phyloP scores from a whole-genome alignment of 2,113 vertebrate species.

The Camarhynchus parvulus region DNA sequence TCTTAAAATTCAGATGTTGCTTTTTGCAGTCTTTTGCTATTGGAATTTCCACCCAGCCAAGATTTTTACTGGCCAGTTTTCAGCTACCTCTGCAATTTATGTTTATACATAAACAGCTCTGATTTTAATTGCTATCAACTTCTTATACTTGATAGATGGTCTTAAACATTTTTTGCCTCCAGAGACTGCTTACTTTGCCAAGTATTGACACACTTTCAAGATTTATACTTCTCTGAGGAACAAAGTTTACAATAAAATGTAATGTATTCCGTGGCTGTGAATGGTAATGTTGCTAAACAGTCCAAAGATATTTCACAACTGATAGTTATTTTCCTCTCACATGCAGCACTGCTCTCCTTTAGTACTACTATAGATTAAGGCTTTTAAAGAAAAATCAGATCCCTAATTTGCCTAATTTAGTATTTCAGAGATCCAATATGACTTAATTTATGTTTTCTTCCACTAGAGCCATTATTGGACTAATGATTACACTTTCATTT shows the following conservation, averaged over 20 bases:
- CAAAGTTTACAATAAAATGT: constrained; percentile 74
- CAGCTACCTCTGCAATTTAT: constrained; percentile 57
- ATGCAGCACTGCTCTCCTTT: not conserved
- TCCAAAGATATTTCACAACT: constrained; percentile 63
- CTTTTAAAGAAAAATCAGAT: not conserved
- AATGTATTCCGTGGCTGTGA: constrained; percentile 80
- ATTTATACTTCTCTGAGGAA: constrained; percentile 76
- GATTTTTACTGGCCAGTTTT: constrained; percentile 55
- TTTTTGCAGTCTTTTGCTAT: constrained; percentile 15
- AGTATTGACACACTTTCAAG: constrained; percentile 73
- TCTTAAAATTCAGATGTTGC: constrained; percentile 57
- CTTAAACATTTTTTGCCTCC: constrained; percentile 73
- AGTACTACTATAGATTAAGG: not conserved
- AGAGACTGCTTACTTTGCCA: constrained; percentile 73
- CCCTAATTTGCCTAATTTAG: not conserved
- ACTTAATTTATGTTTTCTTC: not conserved
- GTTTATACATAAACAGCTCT: constrained; percentile 63
- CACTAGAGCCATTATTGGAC: not conserved
- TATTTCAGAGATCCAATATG: not conserved
- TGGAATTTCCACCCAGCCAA: constrained; percentile 24
- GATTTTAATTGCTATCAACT: constrained; percentile 71
- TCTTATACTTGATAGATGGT: constrained; percentile 64
- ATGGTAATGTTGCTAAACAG: constrained; percentile 74
- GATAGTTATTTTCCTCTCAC: constrained; percentile 35
- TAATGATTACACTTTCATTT: not conserved